Conservation (phyloP, 2,113 vertebrate species). For the Xerus inauris region DNA sequence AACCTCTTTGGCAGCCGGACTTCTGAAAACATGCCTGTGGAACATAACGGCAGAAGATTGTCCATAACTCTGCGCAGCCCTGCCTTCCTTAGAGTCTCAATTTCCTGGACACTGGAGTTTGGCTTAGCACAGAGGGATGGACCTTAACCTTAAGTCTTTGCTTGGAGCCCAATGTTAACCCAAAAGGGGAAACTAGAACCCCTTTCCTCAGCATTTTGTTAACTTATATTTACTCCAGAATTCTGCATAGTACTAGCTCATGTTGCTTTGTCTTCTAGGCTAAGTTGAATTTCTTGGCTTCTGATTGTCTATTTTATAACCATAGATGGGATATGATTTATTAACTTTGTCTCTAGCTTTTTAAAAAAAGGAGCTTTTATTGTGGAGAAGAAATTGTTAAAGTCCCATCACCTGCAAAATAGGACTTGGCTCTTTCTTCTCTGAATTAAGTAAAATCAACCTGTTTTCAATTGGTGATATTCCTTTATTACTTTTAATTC, state of each 20-base stretch:
- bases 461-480: slow-evolving; percentile 55
- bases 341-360: slow-evolving; percentile 53
- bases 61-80: not conserved
- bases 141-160: not conserved
- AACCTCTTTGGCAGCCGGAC: too few species aligned
- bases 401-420: slow-evolving; percentile 57
- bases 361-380: slow-evolving; percentile 19
- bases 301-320: not conserved
- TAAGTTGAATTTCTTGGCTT: not conserved
- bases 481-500: slow-evolving; percentile 77
- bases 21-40: not conserved
- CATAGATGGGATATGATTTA: slow-evolving; percentile 41
- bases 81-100: accelerated
- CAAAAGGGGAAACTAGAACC: not conserved
- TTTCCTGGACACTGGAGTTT: too few species aligned
- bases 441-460: slow-evolving; percentile 61
- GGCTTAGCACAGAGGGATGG: too few species aligned
- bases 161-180: not conserved
- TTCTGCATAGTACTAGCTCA: accelerated
- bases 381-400: slow-evolving; percentile 61
- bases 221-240: not conserved
- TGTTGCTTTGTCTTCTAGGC: not conserved
- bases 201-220: accelerated
- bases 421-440: slow-evolving; percentile 40
- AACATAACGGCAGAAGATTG: not conserved